Conservation (phyloP, 2,113 vertebrate species). For the Clarias gariepinus region DNA sequence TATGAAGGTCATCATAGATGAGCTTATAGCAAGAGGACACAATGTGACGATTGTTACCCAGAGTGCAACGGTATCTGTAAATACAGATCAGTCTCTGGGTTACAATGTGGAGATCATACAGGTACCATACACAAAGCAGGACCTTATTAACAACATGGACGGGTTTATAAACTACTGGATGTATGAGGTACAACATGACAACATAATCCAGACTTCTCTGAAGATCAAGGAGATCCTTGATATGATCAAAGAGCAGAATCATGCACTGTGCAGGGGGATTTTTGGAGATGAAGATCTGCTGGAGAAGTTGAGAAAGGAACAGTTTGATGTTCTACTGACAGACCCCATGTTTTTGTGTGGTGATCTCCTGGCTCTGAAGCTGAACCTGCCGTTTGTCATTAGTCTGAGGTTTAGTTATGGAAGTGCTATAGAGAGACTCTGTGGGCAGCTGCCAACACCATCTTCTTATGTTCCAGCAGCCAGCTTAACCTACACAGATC, state of each 20-base stretch:
- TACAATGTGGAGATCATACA: conserved; percentile 39
- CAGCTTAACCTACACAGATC: conserved; percentile 51
- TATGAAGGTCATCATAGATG: conserved; percentile 57
- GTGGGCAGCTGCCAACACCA: conserved; percentile 64
- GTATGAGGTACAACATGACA: conserved; percentile 48
- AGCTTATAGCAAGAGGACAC: conserved; percentile 57
- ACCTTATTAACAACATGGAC: conserved; percentile 29
- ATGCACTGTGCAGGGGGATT: neutral
- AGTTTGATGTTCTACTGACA: conserved; percentile 55
- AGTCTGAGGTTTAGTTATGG: conserved; percentile 61
- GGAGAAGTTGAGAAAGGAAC: conserved; percentile 58
- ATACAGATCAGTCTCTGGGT: neutral
- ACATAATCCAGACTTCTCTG: conserved; percentile 38
- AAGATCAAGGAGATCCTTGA: conserved; percentile 46
- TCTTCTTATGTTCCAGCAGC: conserved; percentile 66
- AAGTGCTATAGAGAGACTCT: conserved; percentile 56
- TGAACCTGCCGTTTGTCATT: conserved; percentile 66
- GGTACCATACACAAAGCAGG: conserved; percentile 41
- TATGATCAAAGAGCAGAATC: conserved; percentile 7
- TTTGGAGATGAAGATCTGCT: conserved; percentile 63
- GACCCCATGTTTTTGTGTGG: conserved; percentile 61
- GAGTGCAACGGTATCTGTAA: conserved; percentile 27
- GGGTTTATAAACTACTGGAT: conserved; percentile 48
- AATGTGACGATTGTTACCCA: conserved; percentile 61
- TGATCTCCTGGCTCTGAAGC: conserved; percentile 64